These are phyloP conservation scores for Palythoa grandiflora DNA, from an alignment of 92 coral and sea anemone species.

Conservation along the genomic window DNA sequence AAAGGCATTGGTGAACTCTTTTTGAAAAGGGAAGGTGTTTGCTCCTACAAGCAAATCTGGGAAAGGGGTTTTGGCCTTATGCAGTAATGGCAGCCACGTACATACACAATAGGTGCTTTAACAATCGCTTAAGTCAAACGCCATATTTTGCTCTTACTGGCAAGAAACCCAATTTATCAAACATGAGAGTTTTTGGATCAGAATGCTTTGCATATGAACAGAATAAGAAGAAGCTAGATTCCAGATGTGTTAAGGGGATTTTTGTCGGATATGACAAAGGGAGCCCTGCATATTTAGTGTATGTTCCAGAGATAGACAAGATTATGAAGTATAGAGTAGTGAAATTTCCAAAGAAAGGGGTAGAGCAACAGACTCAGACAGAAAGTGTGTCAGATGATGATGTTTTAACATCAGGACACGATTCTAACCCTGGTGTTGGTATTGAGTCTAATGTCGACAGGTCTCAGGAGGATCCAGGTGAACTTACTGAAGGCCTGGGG, in stretches of 20 bases:
- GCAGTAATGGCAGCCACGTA: slow-evolving; percentile 58
- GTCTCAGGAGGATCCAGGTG: slow-evolving; percentile 43
- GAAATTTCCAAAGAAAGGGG: slow-evolving; percentile 52
- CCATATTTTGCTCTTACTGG: slow-evolving; percentile 57
- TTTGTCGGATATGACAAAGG: slow-evolving; percentile 56
- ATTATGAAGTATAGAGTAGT: slow-evolving; percentile 57
- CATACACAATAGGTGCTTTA: slow-evolving; percentile 47
- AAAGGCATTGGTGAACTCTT: slow-evolving; percentile 60
- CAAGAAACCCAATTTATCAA: slow-evolving; percentile 54
- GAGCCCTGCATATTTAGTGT: slow-evolving; percentile 61
- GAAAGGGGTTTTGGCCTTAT: slow-evolving; percentile 53
- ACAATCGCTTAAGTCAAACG: slow-evolving; percentile 44
- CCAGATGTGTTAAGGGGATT: slow-evolving; percentile 51
- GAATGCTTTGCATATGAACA: slow-evolving; percentile 59
- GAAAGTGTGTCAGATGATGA: slow-evolving; percentile 39
- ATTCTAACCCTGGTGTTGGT: slow-evolving; percentile 28
- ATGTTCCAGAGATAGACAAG: slow-evolving; percentile 56
- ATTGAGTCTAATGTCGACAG: slow-evolving; percentile 42
- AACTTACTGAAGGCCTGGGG: slow-evolving; percentile 42
- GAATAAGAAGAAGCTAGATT: slow-evolving; percentile 55
- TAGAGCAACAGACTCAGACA: slow-evolving; percentile 57
- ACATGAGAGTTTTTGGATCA: slow-evolving; percentile 72
- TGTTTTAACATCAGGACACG: slow-evolving; percentile 24
- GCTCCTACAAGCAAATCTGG: slow-evolving; percentile 28
- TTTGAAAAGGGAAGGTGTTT: slow-evolving; percentile 60